Base-by-base conservation (phyloP, 2,888 invertebrate genomes). In the Ametastegia equiseti region DNA sequence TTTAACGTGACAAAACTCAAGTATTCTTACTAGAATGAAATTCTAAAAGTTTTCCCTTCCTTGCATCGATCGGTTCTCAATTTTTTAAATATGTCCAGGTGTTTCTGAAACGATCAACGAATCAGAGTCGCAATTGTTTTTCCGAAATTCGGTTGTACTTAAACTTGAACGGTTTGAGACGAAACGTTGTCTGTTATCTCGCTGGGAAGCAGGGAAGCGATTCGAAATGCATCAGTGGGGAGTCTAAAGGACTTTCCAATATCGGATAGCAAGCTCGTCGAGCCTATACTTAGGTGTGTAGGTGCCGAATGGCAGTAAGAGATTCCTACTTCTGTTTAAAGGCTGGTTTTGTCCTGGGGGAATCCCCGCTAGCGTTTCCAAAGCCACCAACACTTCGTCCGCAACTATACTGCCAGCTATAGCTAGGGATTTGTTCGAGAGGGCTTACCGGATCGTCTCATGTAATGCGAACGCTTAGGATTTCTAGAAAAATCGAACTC, bases 241-340 rank as follows among this genome's bases (percentile, higher is more conserved):
- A 15, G 71, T 30, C 71, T 15, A 71, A 71, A 71, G 27, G 71
- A 71, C 71, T 71, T 71, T 71, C 71, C 71, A 47, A 71, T 71
- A 71, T 71, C 71, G 45, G 71, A 71, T 71, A 71, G 45, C 71
- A 30, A 11, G 23, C 23, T 45, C 45, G 27, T 71, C 47, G 71
- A 71, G 45, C 71, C 71, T 71, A 71, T 67, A 71, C 27, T 45
- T 47, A 0, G 42, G 2, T 27, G 30, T 27, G 47, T 45, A 71
- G 71, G 71, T 71, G 71, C 69, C 45, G 45, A 47, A 13, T 7
- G 71, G n/a, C 30, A 7, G 71, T 45, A 30, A 42, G 42, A 45
- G 45, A 45, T 45, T 71, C 42, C 27, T 47, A 71, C 45, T 71
- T 47, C 71, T 71, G 45, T 71, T 71, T 47, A 47, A 47, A 71